Conservation (phyloP, 1,140 invertebrate species). For the Drosophila kanapiae region DNA sequence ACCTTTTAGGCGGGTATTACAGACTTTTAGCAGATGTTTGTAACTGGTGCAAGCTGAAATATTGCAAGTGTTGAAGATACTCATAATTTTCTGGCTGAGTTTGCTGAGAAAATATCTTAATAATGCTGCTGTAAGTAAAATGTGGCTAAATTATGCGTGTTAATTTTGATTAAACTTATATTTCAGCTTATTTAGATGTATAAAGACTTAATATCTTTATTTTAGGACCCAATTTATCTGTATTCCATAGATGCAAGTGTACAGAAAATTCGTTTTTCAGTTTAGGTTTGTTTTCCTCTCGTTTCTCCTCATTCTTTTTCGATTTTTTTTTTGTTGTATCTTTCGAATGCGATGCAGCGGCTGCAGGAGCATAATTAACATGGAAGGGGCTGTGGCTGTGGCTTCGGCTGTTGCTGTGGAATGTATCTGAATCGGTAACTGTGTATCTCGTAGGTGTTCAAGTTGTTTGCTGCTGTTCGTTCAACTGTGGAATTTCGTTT, state of each 20-base stretch:
- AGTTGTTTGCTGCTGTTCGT: conserved; percentile 60
- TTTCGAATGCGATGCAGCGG: conserved; percentile 50
- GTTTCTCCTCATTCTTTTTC: conserved; percentile 9
- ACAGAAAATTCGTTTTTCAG: conserved; percentile 7
- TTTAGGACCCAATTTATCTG: neutral
- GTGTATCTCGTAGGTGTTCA: conserved; percentile 73
- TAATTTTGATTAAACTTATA: no score
- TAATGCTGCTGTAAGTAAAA: neutral
- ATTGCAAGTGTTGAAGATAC: neutral
- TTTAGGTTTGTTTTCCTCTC: neutral
- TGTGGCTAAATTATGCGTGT: neutral
- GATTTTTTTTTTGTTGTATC: conserved; percentile 48
- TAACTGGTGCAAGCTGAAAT: neutral
- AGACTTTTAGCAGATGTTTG: neutral
- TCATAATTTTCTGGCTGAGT: neutral
- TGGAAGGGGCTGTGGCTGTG: conserved; percentile 21
- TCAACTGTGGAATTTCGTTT: conserved; percentile 79
- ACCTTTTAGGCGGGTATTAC: neutral
- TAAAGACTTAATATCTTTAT: no score
- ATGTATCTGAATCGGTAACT: conserved; percentile 74
- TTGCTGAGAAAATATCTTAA: neutral
- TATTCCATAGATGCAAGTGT: neutral
- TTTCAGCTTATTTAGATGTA: neutral
- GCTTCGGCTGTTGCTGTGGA: conserved; percentile 28
- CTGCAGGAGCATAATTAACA: conserved; percentile 79